Conservation (phyloP, 2,797 vertebrate species). For the Moxostoma hubbsi region DNA sequence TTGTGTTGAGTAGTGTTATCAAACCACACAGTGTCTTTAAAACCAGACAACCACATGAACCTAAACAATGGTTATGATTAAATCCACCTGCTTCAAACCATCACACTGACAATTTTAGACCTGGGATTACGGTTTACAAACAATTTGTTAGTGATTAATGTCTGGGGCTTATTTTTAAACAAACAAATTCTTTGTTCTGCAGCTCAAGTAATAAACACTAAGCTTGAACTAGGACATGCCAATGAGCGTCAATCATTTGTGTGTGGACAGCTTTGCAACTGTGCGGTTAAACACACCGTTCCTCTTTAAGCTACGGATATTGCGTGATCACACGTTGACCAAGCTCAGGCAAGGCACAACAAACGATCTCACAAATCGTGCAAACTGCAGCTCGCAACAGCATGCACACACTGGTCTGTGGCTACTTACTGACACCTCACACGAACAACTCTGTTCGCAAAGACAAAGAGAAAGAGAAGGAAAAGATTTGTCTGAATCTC, state of each 20-base stretch:
- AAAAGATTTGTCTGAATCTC: constrained; percentile 13
- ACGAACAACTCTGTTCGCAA: constrained; percentile 76
- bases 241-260: constrained; percentile 13
- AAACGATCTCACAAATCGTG: not conserved
- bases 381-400: constrained; percentile 51
- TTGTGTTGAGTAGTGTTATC: not conserved
- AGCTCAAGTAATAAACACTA: constrained; percentile 11
- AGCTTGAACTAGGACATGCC: constrained; percentile 23
- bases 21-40: not conserved
- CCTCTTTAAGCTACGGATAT: constrained; percentile 9
- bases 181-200: constrained; percentile 39
- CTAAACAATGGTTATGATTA: not conserved
- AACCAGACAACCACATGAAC: constrained; percentile 17
- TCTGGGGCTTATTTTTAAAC: constrained; percentile 30
- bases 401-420: constrained; percentile 63
- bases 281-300: constrained; percentile 12
- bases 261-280: constrained; percentile 1
- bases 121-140: constrained; percentile 18
- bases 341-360: constrained; percentile 63
- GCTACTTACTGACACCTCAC: constrained; percentile 85
- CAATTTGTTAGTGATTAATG: constrained; percentile 44
- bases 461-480: constrained; percentile 54
- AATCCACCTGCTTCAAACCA: constrained; percentile 26
- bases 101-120: constrained; percentile 3
- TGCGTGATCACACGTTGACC: constrained; percentile 51